Conservation (phyloP, 2,113 vertebrate species). For the Collichthys lucidus region DNA sequence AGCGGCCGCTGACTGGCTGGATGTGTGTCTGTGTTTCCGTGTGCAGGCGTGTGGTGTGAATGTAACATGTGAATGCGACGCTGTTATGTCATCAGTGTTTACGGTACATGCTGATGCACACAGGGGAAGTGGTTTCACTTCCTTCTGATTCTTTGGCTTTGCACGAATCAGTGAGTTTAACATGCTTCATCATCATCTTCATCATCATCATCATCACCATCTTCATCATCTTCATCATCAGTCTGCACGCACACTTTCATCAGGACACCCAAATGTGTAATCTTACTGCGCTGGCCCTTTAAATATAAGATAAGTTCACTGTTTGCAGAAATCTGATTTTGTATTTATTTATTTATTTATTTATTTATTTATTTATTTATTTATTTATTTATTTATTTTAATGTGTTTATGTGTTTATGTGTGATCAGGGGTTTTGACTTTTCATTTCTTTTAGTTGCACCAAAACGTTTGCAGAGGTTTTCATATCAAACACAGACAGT, state of each 20-base stretch:
- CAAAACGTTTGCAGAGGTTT: fast-evolving
- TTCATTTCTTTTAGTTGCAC: not conserved
- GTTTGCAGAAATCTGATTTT: too few species aligned
- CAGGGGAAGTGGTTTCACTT: conserved; percentile 32
- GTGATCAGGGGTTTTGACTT: not conserved
- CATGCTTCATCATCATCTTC: not conserved
- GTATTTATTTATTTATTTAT: too few species aligned
- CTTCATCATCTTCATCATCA: not conserved
- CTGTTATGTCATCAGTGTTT: conserved; percentile 31
- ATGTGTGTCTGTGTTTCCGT: not conserved
- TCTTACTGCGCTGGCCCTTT: not conserved
- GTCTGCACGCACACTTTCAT: not conserved
- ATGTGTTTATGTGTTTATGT: too few species aligned
- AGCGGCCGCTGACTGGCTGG: not conserved
- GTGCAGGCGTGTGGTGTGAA: not conserved
- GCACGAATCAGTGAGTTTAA: not conserved
- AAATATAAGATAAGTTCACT: not conserved
- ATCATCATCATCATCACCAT: not conserved
- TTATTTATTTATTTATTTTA: too few species aligned
- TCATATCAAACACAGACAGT: too few species aligned
- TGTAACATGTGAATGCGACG: conserved; percentile 8
- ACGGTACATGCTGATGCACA: not conserved
- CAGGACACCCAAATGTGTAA: too few species aligned
- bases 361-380: too few species aligned
- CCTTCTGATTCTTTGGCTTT: conserved; percentile 5